phyloP scores from a whole-genome alignment of 2,113 vertebrate species.

The Gadus chalcogrammus region DNA sequence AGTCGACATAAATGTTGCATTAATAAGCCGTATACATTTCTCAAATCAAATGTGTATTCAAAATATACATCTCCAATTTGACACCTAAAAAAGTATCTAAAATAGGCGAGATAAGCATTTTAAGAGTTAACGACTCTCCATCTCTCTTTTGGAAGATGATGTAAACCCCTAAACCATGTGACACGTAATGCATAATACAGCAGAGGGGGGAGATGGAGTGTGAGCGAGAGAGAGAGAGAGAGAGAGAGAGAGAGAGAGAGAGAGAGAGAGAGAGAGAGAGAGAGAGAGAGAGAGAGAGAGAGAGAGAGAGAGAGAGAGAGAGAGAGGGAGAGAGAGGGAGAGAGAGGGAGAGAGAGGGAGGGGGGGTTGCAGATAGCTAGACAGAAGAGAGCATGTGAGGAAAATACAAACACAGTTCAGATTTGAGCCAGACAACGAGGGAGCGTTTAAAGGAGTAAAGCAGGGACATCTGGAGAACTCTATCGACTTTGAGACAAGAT shows the following conservation, averaged over 20 bases:
- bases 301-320: too few relatives aligned
- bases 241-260: too few relatives aligned
- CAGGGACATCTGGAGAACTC: too few relatives aligned
- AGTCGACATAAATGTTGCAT: too few relatives aligned
- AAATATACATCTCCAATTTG: not conserved
- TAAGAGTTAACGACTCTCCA: conserved; percentile 69
- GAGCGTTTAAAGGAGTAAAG: conserved; percentile 19
- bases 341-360: not conserved
- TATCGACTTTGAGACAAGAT: conserved; percentile 46
- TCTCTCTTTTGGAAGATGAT: conserved; percentile 80
- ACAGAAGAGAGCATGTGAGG: conserved; percentile 52
- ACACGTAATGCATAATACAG: conserved; percentile 79
- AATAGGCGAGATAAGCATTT: conserved; percentile 7
- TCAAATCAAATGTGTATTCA: too few relatives aligned
- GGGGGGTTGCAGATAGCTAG: conserved; percentile 20
- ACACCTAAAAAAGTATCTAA: too few relatives aligned
- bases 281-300: too few relatives aligned
- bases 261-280: too few relatives aligned
- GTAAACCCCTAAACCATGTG: conserved; percentile 80
- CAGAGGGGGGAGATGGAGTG: conserved; percentile 45
- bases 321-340: too few relatives aligned
- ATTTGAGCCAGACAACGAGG: conserved; percentile 43
- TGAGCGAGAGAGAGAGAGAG: too few relatives aligned
- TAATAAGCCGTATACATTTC: too few relatives aligned
- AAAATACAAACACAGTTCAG: conserved; percentile 43